Conservation (phyloP, 2,797 vertebrate genomes). For the Psittacula derbiana region DNA sequence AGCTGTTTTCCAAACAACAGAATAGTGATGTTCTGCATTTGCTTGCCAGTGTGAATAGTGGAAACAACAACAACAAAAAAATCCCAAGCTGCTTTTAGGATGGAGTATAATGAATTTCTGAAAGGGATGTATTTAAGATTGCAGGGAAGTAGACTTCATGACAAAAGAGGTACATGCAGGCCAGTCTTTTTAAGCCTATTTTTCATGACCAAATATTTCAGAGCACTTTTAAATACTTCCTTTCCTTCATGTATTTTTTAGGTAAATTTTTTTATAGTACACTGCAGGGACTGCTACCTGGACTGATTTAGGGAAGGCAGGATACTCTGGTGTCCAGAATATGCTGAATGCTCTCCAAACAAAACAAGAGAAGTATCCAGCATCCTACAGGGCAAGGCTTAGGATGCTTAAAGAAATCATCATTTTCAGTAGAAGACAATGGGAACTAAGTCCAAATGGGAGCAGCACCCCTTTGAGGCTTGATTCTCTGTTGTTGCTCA, state of each 20-base stretch:
- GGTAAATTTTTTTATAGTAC: background rate
- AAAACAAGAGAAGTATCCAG: background rate
- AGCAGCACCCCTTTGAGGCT: background rate
- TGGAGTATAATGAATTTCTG: background rate
- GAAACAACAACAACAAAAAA: background rate
- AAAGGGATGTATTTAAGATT: conserved; percentile 38
- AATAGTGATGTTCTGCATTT: background rate
- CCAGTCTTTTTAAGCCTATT: conserved; percentile 11
- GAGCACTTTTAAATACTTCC: background rate
- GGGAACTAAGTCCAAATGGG: background rate
- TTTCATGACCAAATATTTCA: conserved; percentile 8
- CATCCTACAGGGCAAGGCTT: background rate
- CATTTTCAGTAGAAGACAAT: background rate
- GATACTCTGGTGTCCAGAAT: background rate
- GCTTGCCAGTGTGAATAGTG: conserved; percentile 17
- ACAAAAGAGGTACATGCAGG: conserved; percentile 1
- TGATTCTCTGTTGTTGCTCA: background rate
- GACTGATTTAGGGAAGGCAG: background rate
- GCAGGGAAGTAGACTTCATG: conserved; percentile 1
- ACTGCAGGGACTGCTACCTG: background rate
- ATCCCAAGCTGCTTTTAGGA: background rate
- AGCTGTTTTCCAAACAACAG: conserved; percentile 45
- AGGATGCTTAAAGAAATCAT: background rate
- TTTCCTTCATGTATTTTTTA: conserved; percentile 27
- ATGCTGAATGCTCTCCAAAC: background rate